These are phyloP conservation scores for Zophobas morio DNA, from an alignment of 1,140 invertebrate species.

Conservation along the genomic window DNA sequence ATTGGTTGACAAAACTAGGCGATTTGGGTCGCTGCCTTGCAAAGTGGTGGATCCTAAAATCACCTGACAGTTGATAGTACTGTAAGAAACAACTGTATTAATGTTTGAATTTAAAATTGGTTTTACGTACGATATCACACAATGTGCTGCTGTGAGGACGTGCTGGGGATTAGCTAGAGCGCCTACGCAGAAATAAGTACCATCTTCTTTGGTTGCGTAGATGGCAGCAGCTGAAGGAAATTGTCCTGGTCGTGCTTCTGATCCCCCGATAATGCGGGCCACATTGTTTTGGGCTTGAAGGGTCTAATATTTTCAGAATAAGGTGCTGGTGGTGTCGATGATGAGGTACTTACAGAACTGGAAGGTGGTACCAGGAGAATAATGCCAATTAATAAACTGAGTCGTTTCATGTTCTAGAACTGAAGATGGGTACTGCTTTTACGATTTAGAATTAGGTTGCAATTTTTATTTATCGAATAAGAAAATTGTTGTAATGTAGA, in stretches of 20 bases:
- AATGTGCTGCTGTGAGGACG: conserved; percentile 53
- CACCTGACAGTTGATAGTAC: background rate
- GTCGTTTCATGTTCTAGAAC: no score
- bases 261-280: conserved; percentile 73
- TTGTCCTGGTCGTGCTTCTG: conserved; percentile 71
- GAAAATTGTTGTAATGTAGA: no score
- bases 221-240: conserved; percentile 72
- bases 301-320: no score
- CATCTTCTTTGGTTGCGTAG: background rate
- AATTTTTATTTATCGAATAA: no score
- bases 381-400: no score
- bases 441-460: no score
- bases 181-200: conserved; percentile 47
- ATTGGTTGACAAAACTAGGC: background rate
- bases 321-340: no score
- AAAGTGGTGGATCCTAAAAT: background rate
- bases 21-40: background rate
- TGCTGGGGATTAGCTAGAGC: conserved; percentile 45
- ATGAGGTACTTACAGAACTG: no score
- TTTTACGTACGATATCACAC: conserved; percentile 11
- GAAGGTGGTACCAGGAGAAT: no score
- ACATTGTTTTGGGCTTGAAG: background rate
- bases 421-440: no score
- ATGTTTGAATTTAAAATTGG: background rate
- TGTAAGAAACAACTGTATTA: background rate